These are phyloP conservation scores for Hemibagrus wyckioides DNA, from an alignment of 2,113 vertebrate species.

Conservation along the genomic window DNA sequence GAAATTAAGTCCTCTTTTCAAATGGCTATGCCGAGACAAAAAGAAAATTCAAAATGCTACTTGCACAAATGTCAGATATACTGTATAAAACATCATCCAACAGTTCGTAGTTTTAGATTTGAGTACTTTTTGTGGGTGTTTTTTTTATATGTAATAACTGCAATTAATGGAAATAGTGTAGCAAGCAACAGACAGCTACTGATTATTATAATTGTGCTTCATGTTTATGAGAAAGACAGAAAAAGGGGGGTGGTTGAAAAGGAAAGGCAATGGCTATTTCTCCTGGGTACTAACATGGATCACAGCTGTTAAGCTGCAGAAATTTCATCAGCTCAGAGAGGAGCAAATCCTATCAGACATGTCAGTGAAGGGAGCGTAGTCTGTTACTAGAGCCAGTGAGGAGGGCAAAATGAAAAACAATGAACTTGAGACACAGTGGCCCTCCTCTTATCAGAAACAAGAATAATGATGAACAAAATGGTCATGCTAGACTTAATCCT, in stretches of 20 bases:
- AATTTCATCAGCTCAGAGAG: constrained; percentile 72
- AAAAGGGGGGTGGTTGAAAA: not conserved
- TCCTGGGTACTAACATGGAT: constrained; percentile 63
- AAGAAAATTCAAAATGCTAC: not conserved
- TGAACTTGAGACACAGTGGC: constrained; percentile 64
- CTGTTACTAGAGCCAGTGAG: constrained; percentile 52
- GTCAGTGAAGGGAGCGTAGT: constrained; percentile 72
- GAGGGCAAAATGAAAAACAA: constrained; percentile 67
- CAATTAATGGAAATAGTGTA: constrained; percentile 54
- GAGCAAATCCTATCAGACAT: constrained; percentile 77
- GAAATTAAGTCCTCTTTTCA: not conserved
- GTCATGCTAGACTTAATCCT: not conserved
- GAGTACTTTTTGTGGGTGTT: constrained; percentile 5
- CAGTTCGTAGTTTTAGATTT: not conserved
- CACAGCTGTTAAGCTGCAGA: constrained; percentile 69
- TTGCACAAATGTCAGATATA: not conserved
- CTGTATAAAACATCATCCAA: not conserved
- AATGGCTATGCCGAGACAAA: not conserved
- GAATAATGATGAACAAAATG: constrained; percentile 10
- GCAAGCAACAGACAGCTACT: constrained; percentile 54
- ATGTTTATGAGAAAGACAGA: constrained; percentile 29
- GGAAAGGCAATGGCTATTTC: constrained; percentile 52
- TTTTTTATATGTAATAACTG: constrained; percentile 50
- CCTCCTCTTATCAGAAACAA: constrained; percentile 55
- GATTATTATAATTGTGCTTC: constrained; percentile 37